These are phyloP conservation scores for Enteromius anoplus DNA, from an alignment of 2,797 vertebrate species.

Conservation along the genomic window DNA sequence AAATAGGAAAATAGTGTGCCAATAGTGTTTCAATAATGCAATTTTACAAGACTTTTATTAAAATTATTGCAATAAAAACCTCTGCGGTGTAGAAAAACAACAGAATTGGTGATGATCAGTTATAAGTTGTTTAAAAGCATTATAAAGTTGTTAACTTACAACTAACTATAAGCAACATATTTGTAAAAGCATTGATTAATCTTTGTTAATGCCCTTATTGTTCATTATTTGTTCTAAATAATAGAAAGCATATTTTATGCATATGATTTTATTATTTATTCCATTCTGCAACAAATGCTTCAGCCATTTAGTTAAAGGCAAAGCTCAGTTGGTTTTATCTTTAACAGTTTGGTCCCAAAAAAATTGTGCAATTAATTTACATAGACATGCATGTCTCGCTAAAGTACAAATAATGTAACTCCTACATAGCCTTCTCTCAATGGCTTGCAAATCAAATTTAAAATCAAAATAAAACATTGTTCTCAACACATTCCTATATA, in stretches of 20 bases:
- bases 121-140: neutral
- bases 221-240: neutral
- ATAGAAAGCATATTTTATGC: neutral
- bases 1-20: too few species aligned
- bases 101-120: neutral
- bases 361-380: neutral
- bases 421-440: neutral
- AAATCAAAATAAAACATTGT: neutral
- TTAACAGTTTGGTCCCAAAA: neutral
- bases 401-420: too few species aligned
- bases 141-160: neutral
- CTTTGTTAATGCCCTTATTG: neutral
- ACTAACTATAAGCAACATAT: neutral
- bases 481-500: neutral
- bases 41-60: neutral
- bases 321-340: neutral
- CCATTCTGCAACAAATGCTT: neutral
- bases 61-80: neutral
- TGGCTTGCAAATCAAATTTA: neutral
- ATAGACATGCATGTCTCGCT: neutral
- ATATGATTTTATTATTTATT: neutral
- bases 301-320: neutral
- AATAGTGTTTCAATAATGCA: neutral
- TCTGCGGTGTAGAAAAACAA: neutral
- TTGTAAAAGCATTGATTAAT: neutral